Base-by-base conservation (phyloP, 2,113 vertebrate species). In the Chroicocephalus ridibundus region DNA sequence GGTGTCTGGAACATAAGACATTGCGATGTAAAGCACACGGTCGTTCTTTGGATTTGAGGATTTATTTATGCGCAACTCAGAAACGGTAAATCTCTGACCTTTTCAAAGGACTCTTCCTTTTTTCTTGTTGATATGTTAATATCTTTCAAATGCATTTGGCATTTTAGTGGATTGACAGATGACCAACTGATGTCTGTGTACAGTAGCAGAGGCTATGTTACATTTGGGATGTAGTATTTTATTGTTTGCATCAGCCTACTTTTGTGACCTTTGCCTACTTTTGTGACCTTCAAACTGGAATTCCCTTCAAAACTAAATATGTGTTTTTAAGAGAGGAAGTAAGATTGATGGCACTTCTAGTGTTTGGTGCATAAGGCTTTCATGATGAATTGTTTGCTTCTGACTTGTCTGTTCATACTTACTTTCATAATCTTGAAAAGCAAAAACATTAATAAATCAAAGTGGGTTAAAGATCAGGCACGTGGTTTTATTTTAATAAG, bases 401-500 rank as follows among this genome's bases (percentile, higher is more conserved):
- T 71, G 24, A 49, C 21, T 86, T 19, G 25, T 88, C 88, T 96
- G 62, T 89, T 96, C 20, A 4, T 85, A 36, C 62, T 87, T 94
- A 88, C n/a, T 93, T 87, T 75, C 55, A 44, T 88, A 78, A 92
- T 81, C 87, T 66, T 71, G 57, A 74, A 87, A 95, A 95, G 76
- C 34, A 65, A 92, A 91, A 94, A 10, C 81, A 36, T 74, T 46
- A 93, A 71, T 96, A 96, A 95, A 95, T 95, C 92, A 79, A 90
- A 95, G n/a, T 81, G 79, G 84, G 65, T 87, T 95, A 93, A 93
- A 93, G 92, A 96, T 87, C 80, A 76, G 51, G 55, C 96, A 94
- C 18, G 9, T 93, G 92, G 89, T 83, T 93, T 95, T 97, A 62
- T 86, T 96, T 97, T 97, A 97, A 34, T 85, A 95, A 52, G 70